These are phyloP conservation scores for Athetis lepigone DNA, from an alignment of 2,888 invertebrate species.

Conservation along the genomic window DNA sequence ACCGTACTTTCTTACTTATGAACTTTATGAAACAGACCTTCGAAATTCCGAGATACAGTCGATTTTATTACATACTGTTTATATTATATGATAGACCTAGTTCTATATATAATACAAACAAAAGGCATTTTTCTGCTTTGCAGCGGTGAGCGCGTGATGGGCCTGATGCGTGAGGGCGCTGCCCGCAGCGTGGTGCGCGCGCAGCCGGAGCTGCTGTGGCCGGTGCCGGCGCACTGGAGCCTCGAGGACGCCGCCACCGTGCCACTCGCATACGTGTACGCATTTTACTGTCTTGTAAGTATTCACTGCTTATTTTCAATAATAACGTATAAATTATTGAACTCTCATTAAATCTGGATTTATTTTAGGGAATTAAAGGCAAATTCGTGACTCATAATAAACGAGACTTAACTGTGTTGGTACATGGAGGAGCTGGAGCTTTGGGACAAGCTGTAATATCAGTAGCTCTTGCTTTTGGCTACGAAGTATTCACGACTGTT, in stretches of 20 bases:
- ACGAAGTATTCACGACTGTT: conserved; percentile 73
- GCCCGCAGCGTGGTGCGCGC: conserved; percentile 89
- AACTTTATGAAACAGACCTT: too few relatives aligned
- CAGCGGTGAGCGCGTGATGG: conserved; percentile 91
- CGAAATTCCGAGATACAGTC: too few relatives aligned
- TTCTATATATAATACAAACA: not conserved
- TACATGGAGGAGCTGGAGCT: conserved; percentile 60
- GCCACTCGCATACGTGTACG: conserved; percentile 93
- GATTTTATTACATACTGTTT: too few relatives aligned
- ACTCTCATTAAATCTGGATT: conserved; percentile 53
- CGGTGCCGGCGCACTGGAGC: conserved; percentile 92
- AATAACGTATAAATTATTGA: not conserved
- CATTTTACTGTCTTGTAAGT: conserved; percentile 75
- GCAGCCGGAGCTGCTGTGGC: conserved; percentile 90
- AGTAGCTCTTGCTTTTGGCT: conserved; percentile 62
- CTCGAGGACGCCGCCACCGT: conserved; percentile 94
- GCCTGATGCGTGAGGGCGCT: conserved; percentile 87
- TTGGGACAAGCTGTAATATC: conserved; percentile 70
- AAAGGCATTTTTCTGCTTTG: conserved; percentile 44
- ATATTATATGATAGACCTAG: too few relatives aligned
- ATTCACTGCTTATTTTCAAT: not conserved
- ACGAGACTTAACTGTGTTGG: not conserved
- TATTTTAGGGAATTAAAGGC: not conserved
- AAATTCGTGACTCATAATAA: not conserved
- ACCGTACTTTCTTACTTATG: too few relatives aligned